A percentile compares a stretch with the other conserved stretches of the same genome.
Evolutionary conservation across 2,888 invertebrate genomes (phyloP).

Genomic region (Tyria jacobaeae): DNA sequence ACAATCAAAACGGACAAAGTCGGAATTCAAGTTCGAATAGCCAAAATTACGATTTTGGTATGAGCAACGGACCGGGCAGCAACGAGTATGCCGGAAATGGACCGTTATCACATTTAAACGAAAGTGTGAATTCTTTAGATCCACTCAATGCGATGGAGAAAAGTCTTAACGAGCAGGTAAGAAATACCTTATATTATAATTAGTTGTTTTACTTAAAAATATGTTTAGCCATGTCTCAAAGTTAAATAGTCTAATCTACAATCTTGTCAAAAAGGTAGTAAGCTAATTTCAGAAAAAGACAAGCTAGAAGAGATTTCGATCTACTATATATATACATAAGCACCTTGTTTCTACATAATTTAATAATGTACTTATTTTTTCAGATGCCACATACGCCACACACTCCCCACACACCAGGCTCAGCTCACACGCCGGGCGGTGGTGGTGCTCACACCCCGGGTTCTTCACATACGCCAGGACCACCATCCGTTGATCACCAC

Average conservation of each 20-base stretch:
- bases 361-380: not conserved
- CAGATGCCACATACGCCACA: conserved; percentile 90
- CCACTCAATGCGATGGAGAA: conserved; percentile 97
- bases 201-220: not conserved
- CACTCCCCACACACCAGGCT: conserved; percentile 92
- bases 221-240: not conserved
- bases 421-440: conserved; percentile 92
- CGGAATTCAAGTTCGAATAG: conserved; percentile 78
- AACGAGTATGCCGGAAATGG: conserved; percentile 90
- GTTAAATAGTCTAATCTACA: not conserved
- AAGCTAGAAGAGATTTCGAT: not conserved
- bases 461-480: conserved; percentile 91
- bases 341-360: not conserved
- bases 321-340: not conserved
- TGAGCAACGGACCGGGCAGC: conserved; percentile 86
- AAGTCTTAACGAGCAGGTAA: conserved; percentile 95
- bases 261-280: not conserved
- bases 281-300: not conserved
- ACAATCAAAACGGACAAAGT: conserved; percentile 84
- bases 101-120: conserved; percentile 93
- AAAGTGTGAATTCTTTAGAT: conserved; percentile 95
- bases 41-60: conserved; percentile 86
- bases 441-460: conserved; percentile 89
- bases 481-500: conserved; percentile 92
- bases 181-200: conserved; percentile 21